Evolutionary conservation across 2,888 invertebrate genomes (phyloP), one percentile per base, ranked within the genome.

Genomic region (Chrysolina oricalcia): DNA sequence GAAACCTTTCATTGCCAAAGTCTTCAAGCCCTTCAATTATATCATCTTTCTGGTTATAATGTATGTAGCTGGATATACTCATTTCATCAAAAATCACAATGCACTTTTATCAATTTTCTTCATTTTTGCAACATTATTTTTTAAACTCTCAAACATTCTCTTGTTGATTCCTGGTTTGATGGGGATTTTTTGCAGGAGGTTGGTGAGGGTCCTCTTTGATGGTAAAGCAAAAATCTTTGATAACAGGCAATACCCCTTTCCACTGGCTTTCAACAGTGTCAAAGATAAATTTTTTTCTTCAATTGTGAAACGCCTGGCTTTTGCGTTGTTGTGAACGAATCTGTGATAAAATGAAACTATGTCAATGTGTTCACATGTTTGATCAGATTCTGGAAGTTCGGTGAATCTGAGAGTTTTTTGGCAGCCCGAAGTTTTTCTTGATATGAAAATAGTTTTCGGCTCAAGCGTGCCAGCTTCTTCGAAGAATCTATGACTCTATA

Each of bases 261-360:
- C 50, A 48, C 67, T 67, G 50, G 48, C 50, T 53, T 67, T 53
- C 17, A 67, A 19, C 48, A 67, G 67, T 48, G 67, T 35, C 35
- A 67, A 35, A 10, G 40, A 67, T 13, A 50, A 67, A 50, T 27
- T 50, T 67, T 67, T 67, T 67, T 67, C 67, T 19, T 67, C 67
- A 50, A 19, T 48, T 17, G 67, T 46, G 50, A 50, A 53, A 35
- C 48, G 6, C 53, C 40, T 59, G 40, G 48, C 59, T 15, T 56
- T 62, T 19, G 70, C 21, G 68, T 68, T 68, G n/a, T 53, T 68
- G 68, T 27, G 68, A 35, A 50, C 53, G 48, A 50, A 68, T 68
- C 48, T 68, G 50, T 10, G 68, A 68, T 27, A 68, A 50, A n/a
- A 68, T 68, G n/a, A 68, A 68, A 53, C 13, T 53, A 50, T 8